Conservation (phyloP, 2,797 vertebrate species). For the Chiloscyllium punctatum region DNA sequence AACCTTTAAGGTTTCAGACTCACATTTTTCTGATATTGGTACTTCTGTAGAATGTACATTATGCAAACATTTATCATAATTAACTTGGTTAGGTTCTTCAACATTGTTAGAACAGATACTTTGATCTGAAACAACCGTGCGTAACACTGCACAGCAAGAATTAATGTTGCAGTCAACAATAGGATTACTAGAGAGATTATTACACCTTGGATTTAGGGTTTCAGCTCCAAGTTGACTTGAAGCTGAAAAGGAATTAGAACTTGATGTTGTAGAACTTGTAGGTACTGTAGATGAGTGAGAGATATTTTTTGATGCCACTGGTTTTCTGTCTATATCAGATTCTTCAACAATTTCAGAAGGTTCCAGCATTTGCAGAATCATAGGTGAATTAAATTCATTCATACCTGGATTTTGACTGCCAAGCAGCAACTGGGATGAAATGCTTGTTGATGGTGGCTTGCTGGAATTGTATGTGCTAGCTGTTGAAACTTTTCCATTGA, state of each 20-base stretch:
- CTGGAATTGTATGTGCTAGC: neutral
- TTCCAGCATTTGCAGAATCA: conserved; percentile 19
- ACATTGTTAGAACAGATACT: neutral
- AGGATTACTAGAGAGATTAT: neutral
- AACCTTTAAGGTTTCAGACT: neutral
- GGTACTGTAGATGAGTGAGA: too few species aligned
- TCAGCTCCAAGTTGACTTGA: neutral
- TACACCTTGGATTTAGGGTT: neutral
- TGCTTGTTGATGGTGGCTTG: neutral
- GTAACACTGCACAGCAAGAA: neutral
- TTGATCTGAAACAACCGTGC: neutral
- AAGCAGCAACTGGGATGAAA: conserved; percentile 11
- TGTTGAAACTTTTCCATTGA: neutral
- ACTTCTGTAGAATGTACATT: neutral
- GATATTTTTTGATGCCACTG: neutral
- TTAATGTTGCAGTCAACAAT: neutral
- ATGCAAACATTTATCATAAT: neutral
- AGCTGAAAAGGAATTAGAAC: neutral
- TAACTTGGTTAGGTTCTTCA: neutral
- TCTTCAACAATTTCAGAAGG: neutral
- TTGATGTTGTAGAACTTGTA: neutral
- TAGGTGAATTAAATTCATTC: conserved; percentile 14
- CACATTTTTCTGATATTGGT: neutral
- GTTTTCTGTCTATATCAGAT: neutral
- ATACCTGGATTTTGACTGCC: neutral